Evolutionary conservation across 1,140 invertebrate species (phyloP).

Genomic region (Euwallacea fornicatus): DNA sequence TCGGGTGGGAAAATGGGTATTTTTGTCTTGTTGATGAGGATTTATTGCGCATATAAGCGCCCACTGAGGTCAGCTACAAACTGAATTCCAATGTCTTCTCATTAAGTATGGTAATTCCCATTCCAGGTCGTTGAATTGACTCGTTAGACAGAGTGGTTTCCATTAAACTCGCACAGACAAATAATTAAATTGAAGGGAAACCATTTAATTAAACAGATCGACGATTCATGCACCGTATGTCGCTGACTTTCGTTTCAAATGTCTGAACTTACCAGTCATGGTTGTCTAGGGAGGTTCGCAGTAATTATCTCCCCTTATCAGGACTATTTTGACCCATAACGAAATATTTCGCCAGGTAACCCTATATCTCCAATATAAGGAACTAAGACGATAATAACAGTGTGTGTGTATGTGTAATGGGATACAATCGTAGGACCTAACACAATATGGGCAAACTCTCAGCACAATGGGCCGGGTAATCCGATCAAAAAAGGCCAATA

Average conservation of each 20-base stretch:
- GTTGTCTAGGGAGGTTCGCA: too few relatives aligned
- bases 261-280: not conserved
- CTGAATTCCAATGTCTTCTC: too few relatives aligned
- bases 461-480: conserved; percentile 26
- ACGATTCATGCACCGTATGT: conserved; percentile 16
- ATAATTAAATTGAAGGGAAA: not conserved
- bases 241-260: conserved; percentile 14
- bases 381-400: conserved; percentile 32
- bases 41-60: too few relatives aligned
- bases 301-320: too few relatives aligned
- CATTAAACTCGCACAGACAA: not conserved
- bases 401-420: conserved; percentile 20
- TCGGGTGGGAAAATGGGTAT: conserved; percentile 15
- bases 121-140: too few relatives aligned
- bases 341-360: not conserved
- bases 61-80: too few relatives aligned
- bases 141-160: not conserved
- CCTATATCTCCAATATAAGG: conserved; percentile 1
- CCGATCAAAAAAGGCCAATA: conserved; percentile 38
- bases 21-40: not conserved
- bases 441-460: conserved; percentile 21
- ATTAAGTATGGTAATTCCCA: too few relatives aligned
- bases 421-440: conserved; percentile 14
- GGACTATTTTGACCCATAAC: not conserved
- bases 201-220: conserved; percentile 11